Evolutionary conservation across 2,888 invertebrate genomes (phyloP).

Genomic region (Griposia aprilina): DNA sequence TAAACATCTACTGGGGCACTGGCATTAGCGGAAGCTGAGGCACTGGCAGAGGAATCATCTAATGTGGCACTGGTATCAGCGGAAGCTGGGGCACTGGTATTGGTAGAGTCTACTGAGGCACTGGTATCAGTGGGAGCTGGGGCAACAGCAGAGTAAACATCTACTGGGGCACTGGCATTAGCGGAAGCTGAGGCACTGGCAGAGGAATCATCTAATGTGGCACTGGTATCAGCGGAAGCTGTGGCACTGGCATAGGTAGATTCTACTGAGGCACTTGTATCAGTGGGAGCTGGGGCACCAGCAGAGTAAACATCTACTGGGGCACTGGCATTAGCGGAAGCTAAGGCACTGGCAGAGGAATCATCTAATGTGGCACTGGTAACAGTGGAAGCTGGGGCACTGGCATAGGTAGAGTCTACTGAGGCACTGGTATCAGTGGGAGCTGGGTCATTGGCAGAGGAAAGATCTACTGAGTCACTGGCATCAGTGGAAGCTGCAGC

Average conservation of each 20-base stretch:
- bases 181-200: not conserved
- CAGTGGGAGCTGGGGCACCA: too few relatives aligned
- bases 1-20: not conserved
- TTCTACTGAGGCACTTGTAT: rapidly evolving
- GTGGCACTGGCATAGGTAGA: too few relatives aligned
- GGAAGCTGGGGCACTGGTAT: not conserved
- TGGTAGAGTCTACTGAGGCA: too few relatives aligned
- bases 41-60: not conserved
- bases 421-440: not conserved
- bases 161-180: not conserved
- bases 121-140: too few relatives aligned
- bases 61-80: not conserved
- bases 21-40: not conserved
- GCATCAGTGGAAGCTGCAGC: too few relatives aligned
- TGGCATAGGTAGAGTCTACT: not conserved
- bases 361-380: rapidly evolving
- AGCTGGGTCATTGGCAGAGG: too few relatives aligned
- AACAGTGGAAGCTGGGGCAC: not conserved
- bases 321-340: too few relatives aligned
- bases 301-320: not conserved
- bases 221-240: too few relatives aligned
- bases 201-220: too few relatives aligned
- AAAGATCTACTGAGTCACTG: too few relatives aligned
- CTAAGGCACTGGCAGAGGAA: too few relatives aligned
- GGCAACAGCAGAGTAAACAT: too few relatives aligned